phyloP scores from a whole-genome alignment of 2,797 vertebrate species.

The Xyrichtys novacula region DNA sequence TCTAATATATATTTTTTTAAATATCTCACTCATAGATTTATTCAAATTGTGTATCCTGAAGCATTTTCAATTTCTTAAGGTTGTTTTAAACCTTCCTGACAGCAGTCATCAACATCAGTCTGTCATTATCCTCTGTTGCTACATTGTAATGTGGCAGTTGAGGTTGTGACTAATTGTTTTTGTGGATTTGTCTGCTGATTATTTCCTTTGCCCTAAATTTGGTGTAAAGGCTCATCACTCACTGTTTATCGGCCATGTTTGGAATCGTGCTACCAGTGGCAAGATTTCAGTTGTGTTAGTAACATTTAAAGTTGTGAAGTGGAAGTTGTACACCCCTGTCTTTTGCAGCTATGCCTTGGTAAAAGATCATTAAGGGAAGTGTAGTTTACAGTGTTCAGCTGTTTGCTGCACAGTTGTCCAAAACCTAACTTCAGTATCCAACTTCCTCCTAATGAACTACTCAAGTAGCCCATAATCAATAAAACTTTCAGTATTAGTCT shows the following conservation, averaged over 20 bases:
- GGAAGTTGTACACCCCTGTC: not conserved
- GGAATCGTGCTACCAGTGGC: too few species aligned
- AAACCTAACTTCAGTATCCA: not conserved
- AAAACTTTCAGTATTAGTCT: not conserved
- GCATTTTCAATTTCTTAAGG: too few species aligned
- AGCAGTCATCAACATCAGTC: slow-evolving; percentile 4
- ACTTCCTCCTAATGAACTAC: not conserved
- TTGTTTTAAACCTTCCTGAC: not conserved
- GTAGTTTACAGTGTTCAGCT: too few species aligned
- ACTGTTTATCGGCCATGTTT: not conserved
- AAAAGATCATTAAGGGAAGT: not conserved
- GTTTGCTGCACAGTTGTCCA: not conserved
- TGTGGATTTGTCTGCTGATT: too few species aligned
- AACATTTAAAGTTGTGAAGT: not conserved
- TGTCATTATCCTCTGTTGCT: not conserved
- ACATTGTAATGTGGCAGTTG: not conserved
- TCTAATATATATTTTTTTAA: not conserved
- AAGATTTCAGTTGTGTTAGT: too few species aligned
- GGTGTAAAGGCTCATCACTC: not conserved
- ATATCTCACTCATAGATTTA: not conserved
- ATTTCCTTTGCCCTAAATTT: not conserved
- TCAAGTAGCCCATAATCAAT: not conserved
- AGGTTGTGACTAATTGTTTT: not conserved
- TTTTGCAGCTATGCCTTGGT: not conserved
- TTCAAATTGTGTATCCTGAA: not conserved